phyloP scores from a whole-genome alignment of 2,113 vertebrate species.

The Polypterus bichir region DNA sequence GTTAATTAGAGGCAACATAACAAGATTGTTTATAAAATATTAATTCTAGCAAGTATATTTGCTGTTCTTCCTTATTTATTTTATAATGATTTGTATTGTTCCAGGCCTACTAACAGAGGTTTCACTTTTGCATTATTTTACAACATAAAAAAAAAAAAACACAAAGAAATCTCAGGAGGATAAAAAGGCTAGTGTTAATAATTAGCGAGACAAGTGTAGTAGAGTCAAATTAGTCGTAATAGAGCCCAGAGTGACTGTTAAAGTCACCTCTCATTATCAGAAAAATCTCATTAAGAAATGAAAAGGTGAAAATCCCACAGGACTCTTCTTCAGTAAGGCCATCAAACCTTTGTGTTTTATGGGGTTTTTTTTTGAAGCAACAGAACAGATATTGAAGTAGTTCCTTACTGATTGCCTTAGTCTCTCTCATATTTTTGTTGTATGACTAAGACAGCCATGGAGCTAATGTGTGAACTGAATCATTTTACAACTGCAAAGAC shows the following conservation, averaged over 20 bases:
- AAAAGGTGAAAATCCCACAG: slow-evolving; percentile 66
- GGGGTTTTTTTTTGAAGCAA: slow-evolving; percentile 48
- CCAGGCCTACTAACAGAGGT: neutral
- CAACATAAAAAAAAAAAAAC: slow-evolving; percentile 43
- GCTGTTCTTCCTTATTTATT: too few species aligned
- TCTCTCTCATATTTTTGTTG: too few species aligned
- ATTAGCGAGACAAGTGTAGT: slow-evolving; percentile 74
- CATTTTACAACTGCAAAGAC: too few species aligned
- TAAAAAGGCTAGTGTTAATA: slow-evolving; percentile 96
- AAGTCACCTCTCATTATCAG: slow-evolving; percentile 69
- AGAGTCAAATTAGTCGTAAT: slow-evolving; percentile 89
- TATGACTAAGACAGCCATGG: too few species aligned
- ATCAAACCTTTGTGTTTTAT: too few species aligned
- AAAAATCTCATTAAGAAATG: slow-evolving; percentile 71
- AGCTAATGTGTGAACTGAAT: too few species aligned
- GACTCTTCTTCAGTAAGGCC: slow-evolving; percentile 14
- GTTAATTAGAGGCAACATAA: too few species aligned
- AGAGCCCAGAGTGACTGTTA: slow-evolving; percentile 75
- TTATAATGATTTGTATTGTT: too few species aligned
- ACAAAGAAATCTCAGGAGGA: slow-evolving; percentile 65
- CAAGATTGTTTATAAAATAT: too few species aligned
- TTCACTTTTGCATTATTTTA: neutral
- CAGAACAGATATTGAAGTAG: slow-evolving; percentile 19
- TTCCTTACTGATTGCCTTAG: too few species aligned
- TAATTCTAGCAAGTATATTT: too few species aligned